Percentiles rank a stretch among this genome's conserved stretches.
Evolutionary conservation across 2,888 invertebrate species (phyloP).

Genomic region (Megamerina dolium): DNA sequence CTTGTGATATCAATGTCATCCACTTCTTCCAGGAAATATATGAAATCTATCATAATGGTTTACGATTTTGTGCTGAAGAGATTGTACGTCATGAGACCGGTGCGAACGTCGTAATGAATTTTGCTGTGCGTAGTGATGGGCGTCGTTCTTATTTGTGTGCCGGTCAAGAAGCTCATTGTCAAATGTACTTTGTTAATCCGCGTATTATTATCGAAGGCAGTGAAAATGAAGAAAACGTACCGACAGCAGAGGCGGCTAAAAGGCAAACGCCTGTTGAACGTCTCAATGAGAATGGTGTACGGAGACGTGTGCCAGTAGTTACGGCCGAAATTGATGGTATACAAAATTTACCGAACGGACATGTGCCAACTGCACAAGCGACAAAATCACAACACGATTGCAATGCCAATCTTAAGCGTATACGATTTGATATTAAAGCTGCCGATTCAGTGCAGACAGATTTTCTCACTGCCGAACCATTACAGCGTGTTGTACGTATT

Average conservation of each 20-base stretch:
- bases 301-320: conserved; percentile 26
- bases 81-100: conserved; percentile 86
- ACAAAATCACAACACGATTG: conserved; percentile 23
- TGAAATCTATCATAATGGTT: conserved; percentile 81
- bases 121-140: conserved; percentile 65
- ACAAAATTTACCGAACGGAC: conserved; percentile 41
- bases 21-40: conserved; percentile 80
- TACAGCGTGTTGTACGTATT: conserved; percentile 80
- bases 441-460: conserved; percentile 80
- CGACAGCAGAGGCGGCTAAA: conserved; percentile 28
- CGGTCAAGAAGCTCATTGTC: conserved; percentile 88
- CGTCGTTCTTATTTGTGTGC: conserved; percentile 76
- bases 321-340: conserved; percentile 32
- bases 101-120: conserved; percentile 86
- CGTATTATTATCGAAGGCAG: conserved; percentile 55
- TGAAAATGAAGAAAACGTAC: conserved; percentile 32
- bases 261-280: conserved; percentile 29
- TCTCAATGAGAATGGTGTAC: conserved; percentile 40
- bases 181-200: conserved; percentile 69
- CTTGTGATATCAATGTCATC: too few species aligned
- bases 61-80: conserved; percentile 77
- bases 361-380: conserved; percentile 18
- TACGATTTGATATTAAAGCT: conserved; percentile 71
- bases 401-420: conserved; percentile 51
- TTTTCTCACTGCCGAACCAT: conserved; percentile 69